phyloP scores from a whole-genome alignment of 2,888 invertebrate species.

The Cyaniris semiargus region DNA sequence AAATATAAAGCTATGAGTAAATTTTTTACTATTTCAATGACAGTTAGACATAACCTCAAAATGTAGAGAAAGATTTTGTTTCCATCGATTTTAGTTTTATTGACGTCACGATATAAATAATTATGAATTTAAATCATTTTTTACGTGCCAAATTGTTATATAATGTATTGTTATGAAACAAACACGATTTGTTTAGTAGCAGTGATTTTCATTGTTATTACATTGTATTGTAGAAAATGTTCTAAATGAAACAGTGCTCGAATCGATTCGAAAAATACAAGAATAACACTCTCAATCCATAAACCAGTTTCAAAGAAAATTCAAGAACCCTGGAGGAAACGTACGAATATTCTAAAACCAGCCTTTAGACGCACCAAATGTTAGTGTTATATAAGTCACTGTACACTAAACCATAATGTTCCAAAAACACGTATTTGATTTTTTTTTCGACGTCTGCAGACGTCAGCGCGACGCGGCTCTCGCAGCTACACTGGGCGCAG shows the following conservation, averaged over 20 bases:
- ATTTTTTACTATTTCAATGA: not conserved
- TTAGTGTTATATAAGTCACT: constrained; percentile 40
- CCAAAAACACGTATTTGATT: constrained; percentile 54
- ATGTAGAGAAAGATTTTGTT: constrained; percentile 3
- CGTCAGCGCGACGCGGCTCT: constrained; percentile 67
- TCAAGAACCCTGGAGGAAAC: constrained; percentile 43
- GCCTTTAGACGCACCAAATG: constrained; percentile 48
- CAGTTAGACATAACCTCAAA: constrained; percentile 21
- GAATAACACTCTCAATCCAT: constrained; percentile 29
- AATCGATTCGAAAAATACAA: not conserved
- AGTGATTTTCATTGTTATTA: not conserved
- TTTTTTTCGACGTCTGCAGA: constrained; percentile 55
- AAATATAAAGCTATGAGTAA: not conserved
- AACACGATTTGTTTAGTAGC: not conserved
- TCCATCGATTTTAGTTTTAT: constrained; percentile 20
- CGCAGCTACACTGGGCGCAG: constrained; percentile 68
- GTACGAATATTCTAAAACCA: constrained; percentile 62
- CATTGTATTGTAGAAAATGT: not conserved
- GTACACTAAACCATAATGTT: constrained; percentile 62
- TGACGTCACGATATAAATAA: not conserved
- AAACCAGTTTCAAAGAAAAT: constrained; percentile 35
- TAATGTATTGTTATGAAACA: constrained; percentile 58
- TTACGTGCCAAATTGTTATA: constrained; percentile 57
- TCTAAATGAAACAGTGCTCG: not conserved
- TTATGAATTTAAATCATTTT: constrained; percentile 24